These are phyloP conservation scores for Actinemys pallida DNA, from an alignment of 2,113 vertebrate species.

Conservation along the genomic window DNA sequence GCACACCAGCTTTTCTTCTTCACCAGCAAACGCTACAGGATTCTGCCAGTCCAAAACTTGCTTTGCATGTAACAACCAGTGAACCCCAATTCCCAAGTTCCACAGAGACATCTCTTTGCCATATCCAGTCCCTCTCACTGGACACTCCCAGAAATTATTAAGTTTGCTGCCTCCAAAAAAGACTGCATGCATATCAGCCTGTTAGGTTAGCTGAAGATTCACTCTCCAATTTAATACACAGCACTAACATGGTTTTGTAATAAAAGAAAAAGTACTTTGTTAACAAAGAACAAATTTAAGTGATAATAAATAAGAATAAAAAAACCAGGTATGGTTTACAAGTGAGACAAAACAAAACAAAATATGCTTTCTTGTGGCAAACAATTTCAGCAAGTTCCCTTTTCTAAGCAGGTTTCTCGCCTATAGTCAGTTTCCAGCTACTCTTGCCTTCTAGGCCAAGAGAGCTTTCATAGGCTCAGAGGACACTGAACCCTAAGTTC, in stretches of 20 bases:
- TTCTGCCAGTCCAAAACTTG: neutral
- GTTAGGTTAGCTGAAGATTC: neutral
- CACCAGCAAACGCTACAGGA: neutral
- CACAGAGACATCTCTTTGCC: neutral
- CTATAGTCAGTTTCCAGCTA: too few species aligned
- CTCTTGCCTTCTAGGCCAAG: too few species aligned
- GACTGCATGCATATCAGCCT: too few species aligned
- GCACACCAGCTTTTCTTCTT: neutral
- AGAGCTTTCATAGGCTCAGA: too few species aligned
- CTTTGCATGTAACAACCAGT: neutral
- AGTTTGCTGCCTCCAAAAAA: too few species aligned
- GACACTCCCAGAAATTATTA: neutral
- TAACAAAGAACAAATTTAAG: neutral
- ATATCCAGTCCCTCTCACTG: neutral
- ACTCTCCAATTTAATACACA: neutral
- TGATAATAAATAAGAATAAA: neutral
- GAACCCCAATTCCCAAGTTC: neutral
- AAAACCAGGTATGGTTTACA: neutral
- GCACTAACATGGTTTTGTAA: neutral
- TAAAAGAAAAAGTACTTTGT: neutral
- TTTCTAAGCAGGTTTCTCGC: too few species aligned
- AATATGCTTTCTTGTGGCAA: too few species aligned
- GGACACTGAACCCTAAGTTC: too few species aligned
- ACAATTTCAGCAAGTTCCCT: too few species aligned
- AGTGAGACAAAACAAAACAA: too few species aligned